A percentile compares a stretch with the other conserved stretches of the same genome.
Conservation (phyloP, 2,888 invertebrate species). For the Pinctada fucata region DNA sequence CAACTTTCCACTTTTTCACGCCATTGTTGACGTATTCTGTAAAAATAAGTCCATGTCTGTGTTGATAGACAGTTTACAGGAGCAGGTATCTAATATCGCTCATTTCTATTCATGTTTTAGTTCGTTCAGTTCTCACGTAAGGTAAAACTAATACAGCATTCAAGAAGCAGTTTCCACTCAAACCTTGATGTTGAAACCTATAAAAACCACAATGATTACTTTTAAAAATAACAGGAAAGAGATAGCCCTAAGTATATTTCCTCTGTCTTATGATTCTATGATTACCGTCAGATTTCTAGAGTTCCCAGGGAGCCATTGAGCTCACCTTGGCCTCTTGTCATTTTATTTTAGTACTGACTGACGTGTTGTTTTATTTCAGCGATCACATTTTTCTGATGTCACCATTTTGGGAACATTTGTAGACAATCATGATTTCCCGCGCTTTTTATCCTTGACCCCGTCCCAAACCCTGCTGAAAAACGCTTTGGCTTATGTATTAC, state of each 20-base stretch:
- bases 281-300: too few species aligned
- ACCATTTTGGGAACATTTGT: conserved; percentile 51
- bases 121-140: too few species aligned
- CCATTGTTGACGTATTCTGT: conserved; percentile 45
- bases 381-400: conserved; percentile 45
- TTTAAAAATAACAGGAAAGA: not conserved
- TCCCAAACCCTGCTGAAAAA: conserved; percentile 50
- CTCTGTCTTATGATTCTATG: too few species aligned
- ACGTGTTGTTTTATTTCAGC: conserved; percentile 31
- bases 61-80: conserved; percentile 21
- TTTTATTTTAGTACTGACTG: too few species aligned
- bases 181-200: not conserved
- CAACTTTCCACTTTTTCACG: conserved; percentile 52
- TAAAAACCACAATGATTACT: not conserved
- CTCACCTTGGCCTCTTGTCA: too few species aligned
- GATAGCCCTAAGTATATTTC: too few species aligned
- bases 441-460: conserved; percentile 46
- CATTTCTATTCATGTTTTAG: not conserved
- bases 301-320: too few species aligned
- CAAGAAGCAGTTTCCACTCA: not conserved
- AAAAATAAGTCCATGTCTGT: conserved; percentile 37
- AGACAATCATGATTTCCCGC: conserved; percentile 59
- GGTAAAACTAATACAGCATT: not conserved
- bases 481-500: conserved; percentile 48
- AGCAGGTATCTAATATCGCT: not conserved